A percentile compares a stretch with the other conserved stretches of the same genome.
phyloP scores from a whole-genome alignment of 2,113 vertebrate genomes.

The Cepphus grylle region DNA sequence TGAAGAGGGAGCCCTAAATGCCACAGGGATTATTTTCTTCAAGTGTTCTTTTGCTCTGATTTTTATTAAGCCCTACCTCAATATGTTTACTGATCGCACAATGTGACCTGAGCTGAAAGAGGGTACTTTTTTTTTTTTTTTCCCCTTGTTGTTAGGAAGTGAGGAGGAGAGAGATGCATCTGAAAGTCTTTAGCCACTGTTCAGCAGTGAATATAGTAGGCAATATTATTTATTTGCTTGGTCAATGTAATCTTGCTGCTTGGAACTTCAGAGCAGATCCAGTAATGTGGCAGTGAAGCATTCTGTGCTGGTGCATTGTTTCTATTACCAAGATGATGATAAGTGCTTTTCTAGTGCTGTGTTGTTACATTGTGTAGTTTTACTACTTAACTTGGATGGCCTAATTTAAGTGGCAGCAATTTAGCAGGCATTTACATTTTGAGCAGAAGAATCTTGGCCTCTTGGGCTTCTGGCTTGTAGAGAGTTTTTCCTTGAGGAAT shows the following conservation, averaged over 20 bases:
- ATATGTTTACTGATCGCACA: neutral
- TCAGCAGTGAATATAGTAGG: neutral
- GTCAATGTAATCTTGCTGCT: neutral
- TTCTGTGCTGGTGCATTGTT: neutral
- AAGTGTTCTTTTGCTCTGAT: neutral
- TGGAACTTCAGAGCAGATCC: neutral
- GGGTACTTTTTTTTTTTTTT: neutral
- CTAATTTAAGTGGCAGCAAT: neutral
- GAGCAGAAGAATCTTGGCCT: constrained; percentile 5
- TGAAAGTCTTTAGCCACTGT: neutral
- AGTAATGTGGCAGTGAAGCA: neutral
- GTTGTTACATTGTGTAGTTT: neutral
- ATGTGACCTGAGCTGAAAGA: neutral
- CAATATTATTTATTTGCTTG: neutral
- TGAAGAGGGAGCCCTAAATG: neutral
- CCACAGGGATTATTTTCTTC: neutral
- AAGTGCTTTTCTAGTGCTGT: neutral
- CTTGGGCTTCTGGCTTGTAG: neutral
- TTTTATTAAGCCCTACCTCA: neutral
- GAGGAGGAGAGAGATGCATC: neutral
- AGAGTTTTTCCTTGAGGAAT: constrained; percentile 21
- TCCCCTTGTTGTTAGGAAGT: neutral
- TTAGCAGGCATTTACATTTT: neutral
- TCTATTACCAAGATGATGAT: neutral
- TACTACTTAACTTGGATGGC: neutral